These are phyloP conservation scores for Boleophthalmus pectinirostris DNA, from an alignment of 2,113 vertebrate genomes.

Conservation along the genomic window DNA sequence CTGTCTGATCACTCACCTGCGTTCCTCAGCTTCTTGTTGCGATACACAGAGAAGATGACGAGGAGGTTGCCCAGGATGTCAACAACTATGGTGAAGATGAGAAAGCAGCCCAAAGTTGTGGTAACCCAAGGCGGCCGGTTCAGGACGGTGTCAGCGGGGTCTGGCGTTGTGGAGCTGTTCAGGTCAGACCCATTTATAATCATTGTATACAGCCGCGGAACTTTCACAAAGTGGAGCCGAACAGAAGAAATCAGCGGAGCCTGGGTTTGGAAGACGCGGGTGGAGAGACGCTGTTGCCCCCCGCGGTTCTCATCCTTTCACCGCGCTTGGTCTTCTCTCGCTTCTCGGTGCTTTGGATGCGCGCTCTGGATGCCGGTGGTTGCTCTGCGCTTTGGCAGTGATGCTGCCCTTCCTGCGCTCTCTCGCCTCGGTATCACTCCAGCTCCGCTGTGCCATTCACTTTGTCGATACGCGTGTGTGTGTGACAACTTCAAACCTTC, in stretches of 20 bases:
- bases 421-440: slow-evolving; percentile 51
- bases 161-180: slow-evolving; percentile 77
- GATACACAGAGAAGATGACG: slow-evolving; percentile 92
- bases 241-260: slow-evolving; percentile 26
- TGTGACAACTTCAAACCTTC: slow-evolving; percentile 51
- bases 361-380: slow-evolving; percentile 8
- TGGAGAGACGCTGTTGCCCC: slow-evolving; percentile 43
- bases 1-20: slow-evolving; percentile 75
- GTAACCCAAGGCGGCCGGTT: slow-evolving; percentile 86
- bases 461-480: slow-evolving; percentile 57
- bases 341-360: slow-evolving; percentile 11
- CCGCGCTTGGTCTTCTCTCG: neutral
- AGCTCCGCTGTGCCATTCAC: slow-evolving; percentile 69
- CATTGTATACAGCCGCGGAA: slow-evolving; percentile 73
- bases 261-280: slow-evolving; percentile 18
- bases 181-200: slow-evolving; percentile 79
- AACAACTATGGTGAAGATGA: slow-evolving; percentile 93
- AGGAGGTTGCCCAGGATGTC: slow-evolving; percentile 92
- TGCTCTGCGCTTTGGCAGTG: neutral
- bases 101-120: slow-evolving; percentile 84
- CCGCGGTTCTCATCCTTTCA: slow-evolving; percentile 47
- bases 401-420: slow-evolving; percentile 5
- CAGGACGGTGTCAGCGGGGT: slow-evolving; percentile 59
- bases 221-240: slow-evolving; percentile 52
- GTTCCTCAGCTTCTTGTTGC: slow-evolving; percentile 93